Conservation (phyloP, 2,113 vertebrate species). For the Ameiurus melas region DNA sequence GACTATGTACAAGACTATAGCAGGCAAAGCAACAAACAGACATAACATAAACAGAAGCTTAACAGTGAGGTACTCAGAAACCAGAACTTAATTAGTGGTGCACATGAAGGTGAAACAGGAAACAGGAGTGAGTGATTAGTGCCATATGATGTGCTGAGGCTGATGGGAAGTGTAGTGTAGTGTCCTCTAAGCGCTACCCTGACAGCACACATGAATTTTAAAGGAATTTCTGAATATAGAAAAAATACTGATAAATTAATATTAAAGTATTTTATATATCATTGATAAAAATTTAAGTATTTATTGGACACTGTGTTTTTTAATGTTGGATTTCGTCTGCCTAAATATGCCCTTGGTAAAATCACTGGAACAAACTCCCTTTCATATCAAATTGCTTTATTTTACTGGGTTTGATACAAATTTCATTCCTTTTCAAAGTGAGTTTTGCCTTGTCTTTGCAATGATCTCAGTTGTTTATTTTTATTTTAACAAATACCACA, state of each 20-base stretch:
- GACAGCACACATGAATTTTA: not conserved
- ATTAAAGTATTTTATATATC: not conserved
- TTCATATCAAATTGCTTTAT: not conserved
- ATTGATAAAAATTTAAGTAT: not conserved
- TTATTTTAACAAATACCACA: not conserved
- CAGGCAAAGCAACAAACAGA: too few relatives aligned
- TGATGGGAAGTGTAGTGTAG: too few relatives aligned
- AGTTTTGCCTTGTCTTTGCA: not conserved
- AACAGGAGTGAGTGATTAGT: too few relatives aligned
- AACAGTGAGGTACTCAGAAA: too few relatives aligned
- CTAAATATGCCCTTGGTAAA: not conserved
- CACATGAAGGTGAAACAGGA: too few relatives aligned
- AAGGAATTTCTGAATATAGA: not conserved
- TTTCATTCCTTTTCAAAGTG: not conserved
- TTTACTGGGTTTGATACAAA: not conserved
- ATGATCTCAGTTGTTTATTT: constrained; percentile 11
- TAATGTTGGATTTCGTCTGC: too few relatives aligned
- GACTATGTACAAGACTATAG: too few relatives aligned
- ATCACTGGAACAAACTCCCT: not conserved
- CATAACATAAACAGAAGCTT: too few relatives aligned
- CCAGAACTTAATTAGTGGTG: too few relatives aligned
- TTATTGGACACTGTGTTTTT: not conserved
- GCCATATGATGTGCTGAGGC: too few relatives aligned
- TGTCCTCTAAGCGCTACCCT: too few relatives aligned
- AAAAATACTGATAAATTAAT: not conserved